Percentiles rank a stretch among this genome's conserved stretches.
Conservation (phyloP, 2,113 vertebrate genomes). For the Oreochromis spilurus region DNA sequence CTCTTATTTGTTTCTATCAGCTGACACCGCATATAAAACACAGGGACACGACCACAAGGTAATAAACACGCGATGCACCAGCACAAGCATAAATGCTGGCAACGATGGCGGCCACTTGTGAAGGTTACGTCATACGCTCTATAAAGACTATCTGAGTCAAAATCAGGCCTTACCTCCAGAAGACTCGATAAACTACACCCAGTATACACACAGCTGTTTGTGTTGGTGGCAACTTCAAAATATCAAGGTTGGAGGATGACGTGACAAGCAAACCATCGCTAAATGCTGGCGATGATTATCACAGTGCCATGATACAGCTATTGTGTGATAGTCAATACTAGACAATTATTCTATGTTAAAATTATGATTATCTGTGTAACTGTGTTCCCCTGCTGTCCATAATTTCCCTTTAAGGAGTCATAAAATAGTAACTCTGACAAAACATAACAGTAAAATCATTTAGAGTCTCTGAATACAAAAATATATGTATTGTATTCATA, state of each 20-base stretch:
- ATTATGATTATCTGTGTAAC: neutral
- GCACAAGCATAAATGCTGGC: neutral
- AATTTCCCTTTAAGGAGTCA: neutral
- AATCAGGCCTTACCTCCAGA: fast-evolving
- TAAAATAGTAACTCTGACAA: neutral
- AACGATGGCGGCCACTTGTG: fast-evolving
- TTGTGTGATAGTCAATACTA: neutral
- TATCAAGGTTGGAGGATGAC: neutral
- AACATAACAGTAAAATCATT: neutral
- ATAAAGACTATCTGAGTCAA: neutral
- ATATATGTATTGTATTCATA: neutral
- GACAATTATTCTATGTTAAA: neutral
- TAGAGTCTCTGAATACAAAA: fast-evolving
- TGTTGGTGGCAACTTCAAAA: neutral
- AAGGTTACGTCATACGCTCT: neutral
- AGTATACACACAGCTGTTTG: neutral
- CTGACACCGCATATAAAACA: neutral
- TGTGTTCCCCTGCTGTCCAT: neutral
- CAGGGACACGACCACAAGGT: neutral
- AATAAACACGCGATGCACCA: neutral
- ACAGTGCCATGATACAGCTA: neutral
- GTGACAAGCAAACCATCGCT: neutral
- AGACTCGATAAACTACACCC: neutral
- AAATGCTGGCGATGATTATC: neutral
- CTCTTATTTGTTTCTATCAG: neutral